A percentile compares a stretch with the other conserved stretches of the same genome.
Evolutionary conservation across 2,888 invertebrate genomes (phyloP).

Genomic region (Caenorhabditis sinica): DNA sequence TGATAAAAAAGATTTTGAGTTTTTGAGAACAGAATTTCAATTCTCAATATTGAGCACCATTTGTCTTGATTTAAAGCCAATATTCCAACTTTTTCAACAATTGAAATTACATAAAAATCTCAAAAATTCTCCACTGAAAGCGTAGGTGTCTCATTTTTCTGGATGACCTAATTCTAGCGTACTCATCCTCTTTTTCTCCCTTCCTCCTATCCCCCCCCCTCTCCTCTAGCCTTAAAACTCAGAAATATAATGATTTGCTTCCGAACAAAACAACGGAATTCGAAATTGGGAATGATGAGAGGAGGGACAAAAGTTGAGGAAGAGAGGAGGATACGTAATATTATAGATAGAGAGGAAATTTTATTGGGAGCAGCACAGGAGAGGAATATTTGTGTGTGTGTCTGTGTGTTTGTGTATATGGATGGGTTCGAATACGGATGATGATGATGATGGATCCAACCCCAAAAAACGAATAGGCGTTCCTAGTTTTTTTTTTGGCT

Average conservation of each 20-base stretch:
- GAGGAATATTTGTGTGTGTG: not conserved
- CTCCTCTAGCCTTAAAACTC: not conserved
- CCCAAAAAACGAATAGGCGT: not conserved
- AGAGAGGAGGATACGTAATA: conserved; percentile 22
- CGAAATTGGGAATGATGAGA: conserved; percentile 36
- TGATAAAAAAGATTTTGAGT: too few relatives aligned
- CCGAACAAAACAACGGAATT: conserved; percentile 54
- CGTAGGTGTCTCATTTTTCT: conserved; percentile 15
- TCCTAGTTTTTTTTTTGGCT: not conserved
- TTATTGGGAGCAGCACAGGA: conserved; percentile 33
- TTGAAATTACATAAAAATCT: not conserved
- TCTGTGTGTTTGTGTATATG: not conserved
- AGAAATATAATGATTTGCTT: conserved; percentile 54
- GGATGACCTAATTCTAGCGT: conserved; percentile 1
- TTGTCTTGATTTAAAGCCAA: too few relatives aligned
- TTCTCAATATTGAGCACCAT: too few relatives aligned
- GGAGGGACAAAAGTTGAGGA: conserved; percentile 15
- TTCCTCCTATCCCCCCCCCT: not conserved
- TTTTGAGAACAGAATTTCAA: too few relatives aligned
- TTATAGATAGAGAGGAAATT: conserved; percentile 45
- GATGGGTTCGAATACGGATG: not conserved
- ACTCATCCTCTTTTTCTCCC: not conserved
- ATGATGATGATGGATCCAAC: not conserved
- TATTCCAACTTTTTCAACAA: too few relatives aligned
- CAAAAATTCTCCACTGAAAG: not conserved